Conservation (phyloP, 2,888 invertebrate genomes). For the Scaptomyza tumidula region DNA sequence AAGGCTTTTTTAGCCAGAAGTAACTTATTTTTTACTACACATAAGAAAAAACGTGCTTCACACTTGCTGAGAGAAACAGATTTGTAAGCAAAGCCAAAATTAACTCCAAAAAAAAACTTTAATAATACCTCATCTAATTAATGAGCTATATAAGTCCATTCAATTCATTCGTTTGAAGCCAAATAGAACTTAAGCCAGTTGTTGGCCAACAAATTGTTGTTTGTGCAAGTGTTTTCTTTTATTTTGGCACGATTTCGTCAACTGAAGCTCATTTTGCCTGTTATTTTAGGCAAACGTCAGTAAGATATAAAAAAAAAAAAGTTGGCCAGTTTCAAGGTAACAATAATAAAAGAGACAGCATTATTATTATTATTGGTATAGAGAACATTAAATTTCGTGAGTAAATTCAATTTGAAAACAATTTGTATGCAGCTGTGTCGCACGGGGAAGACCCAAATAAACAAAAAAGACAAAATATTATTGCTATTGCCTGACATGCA, state of each 20-base stretch:
- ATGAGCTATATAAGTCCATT: neutral
- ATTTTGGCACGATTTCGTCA: slow-evolving; percentile 2
- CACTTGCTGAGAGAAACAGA: neutral
- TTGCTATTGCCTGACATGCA: slow-evolving; percentile 22
- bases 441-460: slow-evolving; percentile 12
- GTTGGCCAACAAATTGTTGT: slow-evolving; percentile 26
- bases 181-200: neutral
- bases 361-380: slow-evolving; percentile 8
- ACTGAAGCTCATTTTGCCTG: neutral
- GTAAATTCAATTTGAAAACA: slow-evolving; percentile 20
- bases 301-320: slow-evolving; percentile 29
- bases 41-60: neutral
- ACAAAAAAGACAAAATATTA: neutral
- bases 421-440: slow-evolving; percentile 23
- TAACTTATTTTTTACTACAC: too few species aligned
- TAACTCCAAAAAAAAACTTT: neutral
- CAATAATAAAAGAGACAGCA: slow-evolving; percentile 5
- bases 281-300: slow-evolving; percentile 17
- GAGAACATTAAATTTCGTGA: slow-evolving; percentile 20
- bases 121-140: neutral
- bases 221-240: slow-evolving; percentile 47
- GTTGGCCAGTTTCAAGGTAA: slow-evolving; percentile 49
- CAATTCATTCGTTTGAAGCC: neutral
- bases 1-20: neutral
- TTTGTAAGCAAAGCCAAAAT: neutral